Evolutionary conservation across 2,888 invertebrate genomes (phyloP), one percentile per base, ranked within the genome.

Genomic region (Cephalotes varians): DNA sequence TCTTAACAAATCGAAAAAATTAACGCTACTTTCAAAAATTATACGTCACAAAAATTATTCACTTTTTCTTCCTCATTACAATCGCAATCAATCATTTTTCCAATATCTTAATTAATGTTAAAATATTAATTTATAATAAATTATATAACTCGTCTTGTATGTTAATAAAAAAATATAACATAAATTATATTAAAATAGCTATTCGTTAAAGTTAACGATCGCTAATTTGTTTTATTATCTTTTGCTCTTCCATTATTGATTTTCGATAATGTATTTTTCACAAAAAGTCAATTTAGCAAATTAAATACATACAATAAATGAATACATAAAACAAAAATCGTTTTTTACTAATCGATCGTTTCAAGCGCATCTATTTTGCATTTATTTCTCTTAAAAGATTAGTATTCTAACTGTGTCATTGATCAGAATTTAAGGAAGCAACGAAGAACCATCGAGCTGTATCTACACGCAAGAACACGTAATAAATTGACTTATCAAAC

Each of bases 401-500:
- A n/a, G 18, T 74, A 74, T 74, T 62, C 64, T 44, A 5, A 40
- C 28, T 44, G 58, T 31, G 15, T 7, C 10, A 34, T 34, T 49
- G 49, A 74, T 60, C 47, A 49, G 9, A 49, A 74, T 62, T 79
- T 72, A 80, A 37, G 40, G 18, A 80, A 71, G 51, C 18, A 77
- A 28, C 47, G 28, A 49, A 44, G 44, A 81, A 49, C 69, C 25
- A n/a, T 6, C 64, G 51, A 31, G 65, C 60, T 34, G 58, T 58
- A 31, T 84, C 64, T 69, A 81, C 58, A 60, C n/a, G n/a, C 44
- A 67, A 18, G 44, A 34, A 54, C 69, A 28, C 47, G 56, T 74
- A 64, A 76, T 84, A 84, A 81, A 84, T 84, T 84, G 83, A 21
- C 21, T 69, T 62, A 74, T 74, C 62, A 69, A 47, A 69, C 28